These are phyloP conservation scores for Pachypeltis micranthus DNA, from an alignment of 1,140 invertebrate species.

Conservation along the genomic window DNA sequence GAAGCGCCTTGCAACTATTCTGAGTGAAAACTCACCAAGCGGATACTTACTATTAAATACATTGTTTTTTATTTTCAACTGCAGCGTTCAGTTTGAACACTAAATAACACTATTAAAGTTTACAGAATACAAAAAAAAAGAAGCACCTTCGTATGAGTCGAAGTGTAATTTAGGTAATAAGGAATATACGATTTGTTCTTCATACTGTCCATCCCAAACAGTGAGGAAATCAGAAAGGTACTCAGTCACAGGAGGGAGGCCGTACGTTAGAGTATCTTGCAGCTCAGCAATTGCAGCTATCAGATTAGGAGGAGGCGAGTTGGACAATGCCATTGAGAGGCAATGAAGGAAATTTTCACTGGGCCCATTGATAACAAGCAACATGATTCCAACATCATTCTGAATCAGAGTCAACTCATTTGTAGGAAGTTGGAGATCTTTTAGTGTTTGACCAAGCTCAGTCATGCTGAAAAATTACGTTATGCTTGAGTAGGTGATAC, in stretches of 20 bases:
- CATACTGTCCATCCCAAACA: background rate
- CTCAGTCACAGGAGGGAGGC: conserved; percentile 3
- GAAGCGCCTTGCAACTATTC: too few species aligned
- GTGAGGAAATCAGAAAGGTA: background rate
- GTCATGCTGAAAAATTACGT: conserved; percentile 4
- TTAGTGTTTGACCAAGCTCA: background rate
- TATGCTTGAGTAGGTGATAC: too few species aligned
- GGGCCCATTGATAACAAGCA: background rate
- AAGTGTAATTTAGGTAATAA: background rate
- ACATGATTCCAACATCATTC: background rate
- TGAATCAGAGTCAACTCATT: conserved; percentile 1
- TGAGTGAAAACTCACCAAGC: too few species aligned
- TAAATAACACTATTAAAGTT: too few species aligned
- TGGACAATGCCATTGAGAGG: background rate
- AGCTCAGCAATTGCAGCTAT: background rate
- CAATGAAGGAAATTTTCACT: background rate
- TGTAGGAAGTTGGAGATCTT: background rate
- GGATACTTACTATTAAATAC: too few species aligned
- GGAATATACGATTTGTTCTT: background rate
- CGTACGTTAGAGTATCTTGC: background rate
- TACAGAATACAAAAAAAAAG: too few species aligned
- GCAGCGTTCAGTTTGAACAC: too few species aligned
- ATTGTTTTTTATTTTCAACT: too few species aligned
- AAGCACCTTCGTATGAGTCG: background rate
- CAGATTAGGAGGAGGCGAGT: background rate